A percentile compares a stretch with the other conserved stretches of the same genome.
Conservation (phyloP, 2,888 invertebrate genomes). For the Gastracanthus pulcherrimus region DNA sequence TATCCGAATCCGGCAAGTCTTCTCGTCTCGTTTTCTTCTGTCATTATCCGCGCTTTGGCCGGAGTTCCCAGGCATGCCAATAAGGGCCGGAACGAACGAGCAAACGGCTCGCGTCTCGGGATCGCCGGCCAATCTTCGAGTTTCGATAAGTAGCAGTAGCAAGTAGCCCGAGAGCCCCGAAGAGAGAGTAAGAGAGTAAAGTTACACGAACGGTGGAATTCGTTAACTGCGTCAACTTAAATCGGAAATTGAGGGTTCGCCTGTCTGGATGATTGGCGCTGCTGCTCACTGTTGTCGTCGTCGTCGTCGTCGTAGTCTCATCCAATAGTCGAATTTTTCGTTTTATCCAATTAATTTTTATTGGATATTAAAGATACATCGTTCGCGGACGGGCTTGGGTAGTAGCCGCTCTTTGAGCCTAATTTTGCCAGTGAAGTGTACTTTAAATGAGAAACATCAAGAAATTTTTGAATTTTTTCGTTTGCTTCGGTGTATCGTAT, state of each 20-base stretch:
- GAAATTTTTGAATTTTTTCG: too few relatives aligned
- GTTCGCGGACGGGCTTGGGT: neutral
- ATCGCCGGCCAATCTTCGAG: constrained; percentile 41
- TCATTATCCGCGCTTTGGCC: constrained; percentile 47
- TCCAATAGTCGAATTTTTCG: neutral
- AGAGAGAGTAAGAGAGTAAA: constrained; percentile 20
- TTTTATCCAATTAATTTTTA: constrained; percentile 44
- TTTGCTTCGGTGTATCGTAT: too few relatives aligned
- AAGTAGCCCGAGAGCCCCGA: neutral
- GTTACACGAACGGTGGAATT: constrained; percentile 36
- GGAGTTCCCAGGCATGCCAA: constrained; percentile 44
- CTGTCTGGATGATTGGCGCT: constrained; percentile 8
- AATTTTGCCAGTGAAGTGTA: neutral
- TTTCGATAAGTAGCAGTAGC: constrained; percentile 46
- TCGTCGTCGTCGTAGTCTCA: neutral
- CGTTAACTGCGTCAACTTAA: constrained; percentile 53
- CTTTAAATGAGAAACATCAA: too few relatives aligned
- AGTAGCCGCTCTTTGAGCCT: neutral
- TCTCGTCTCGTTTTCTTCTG: constrained; percentile 38
- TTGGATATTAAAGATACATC: constrained; percentile 31
- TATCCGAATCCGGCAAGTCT: constrained; percentile 4
- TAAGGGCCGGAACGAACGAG: constrained; percentile 2
- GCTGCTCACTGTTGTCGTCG: neutral
- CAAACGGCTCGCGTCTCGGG: neutral
- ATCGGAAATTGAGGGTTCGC: constrained; percentile 47